phyloP scores from a whole-genome alignment of 2,797 vertebrate species.

The Menidia menidia region DNA sequence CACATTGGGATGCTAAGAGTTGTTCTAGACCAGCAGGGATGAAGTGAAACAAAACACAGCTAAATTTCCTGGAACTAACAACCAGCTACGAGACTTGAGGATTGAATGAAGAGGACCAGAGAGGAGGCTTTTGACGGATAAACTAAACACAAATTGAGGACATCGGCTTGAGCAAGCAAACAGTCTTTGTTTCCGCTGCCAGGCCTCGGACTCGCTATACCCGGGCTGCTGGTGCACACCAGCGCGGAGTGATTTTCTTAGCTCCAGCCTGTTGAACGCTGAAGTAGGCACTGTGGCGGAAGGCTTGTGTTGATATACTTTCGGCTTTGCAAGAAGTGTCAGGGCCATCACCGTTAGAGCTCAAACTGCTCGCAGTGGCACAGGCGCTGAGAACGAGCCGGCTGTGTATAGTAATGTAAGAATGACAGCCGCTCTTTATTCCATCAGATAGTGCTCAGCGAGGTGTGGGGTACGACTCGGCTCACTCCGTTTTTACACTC shows the following conservation, averaged over 20 bases:
- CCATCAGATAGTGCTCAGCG: slow-evolving; percentile 64
- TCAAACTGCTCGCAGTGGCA: slow-evolving; percentile 57
- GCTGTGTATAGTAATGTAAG: slow-evolving; percentile 58
- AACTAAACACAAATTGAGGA: slow-evolving; percentile 56
- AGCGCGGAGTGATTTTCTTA: slow-evolving; percentile 60
- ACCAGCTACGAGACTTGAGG: slow-evolving; percentile 28
- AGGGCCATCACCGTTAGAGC: slow-evolving; percentile 51
- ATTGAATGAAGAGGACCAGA: slow-evolving; percentile 42
- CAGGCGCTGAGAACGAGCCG: slow-evolving; percentile 38
- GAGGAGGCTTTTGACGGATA: slow-evolving; percentile 47
- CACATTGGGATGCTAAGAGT: slow-evolving; percentile 55
- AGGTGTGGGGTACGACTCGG: slow-evolving; percentile 56
- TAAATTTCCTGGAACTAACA: slow-evolving; percentile 52
- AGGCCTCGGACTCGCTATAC: slow-evolving; percentile 37
- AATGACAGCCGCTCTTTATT: slow-evolving; percentile 66
- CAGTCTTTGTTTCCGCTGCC: slow-evolving; percentile 46
- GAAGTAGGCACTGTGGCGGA: slow-evolving; percentile 53
- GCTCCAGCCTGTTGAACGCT: slow-evolving; percentile 60
- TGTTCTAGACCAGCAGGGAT: slow-evolving; percentile 40
- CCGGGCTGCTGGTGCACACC: slow-evolving; percentile 33
- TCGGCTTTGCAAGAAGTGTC: slow-evolving; percentile 61
- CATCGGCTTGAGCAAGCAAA: slow-evolving; percentile 55
- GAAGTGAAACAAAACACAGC: slow-evolving; percentile 40
- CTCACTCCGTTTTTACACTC: slow-evolving; percentile 45
- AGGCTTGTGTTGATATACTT: slow-evolving; percentile 62